Conservation (phyloP, 2,888 invertebrate genomes). For the Latrodectus elegans region DNA sequence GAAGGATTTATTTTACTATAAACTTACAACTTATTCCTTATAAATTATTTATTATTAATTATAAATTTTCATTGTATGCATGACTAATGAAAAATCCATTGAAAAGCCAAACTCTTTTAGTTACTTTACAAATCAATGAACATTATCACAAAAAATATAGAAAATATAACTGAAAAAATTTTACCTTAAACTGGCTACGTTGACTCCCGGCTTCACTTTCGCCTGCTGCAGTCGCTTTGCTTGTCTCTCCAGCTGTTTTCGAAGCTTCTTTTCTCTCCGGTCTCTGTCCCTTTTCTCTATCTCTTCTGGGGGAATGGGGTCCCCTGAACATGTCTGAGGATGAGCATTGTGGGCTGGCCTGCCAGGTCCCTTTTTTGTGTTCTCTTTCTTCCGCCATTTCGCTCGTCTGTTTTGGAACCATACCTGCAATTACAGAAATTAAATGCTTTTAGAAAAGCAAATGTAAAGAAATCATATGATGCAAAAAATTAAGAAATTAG, state of each 20-base stretch:
- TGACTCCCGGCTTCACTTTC: slow-evolving; percentile 70
- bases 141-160: too few species aligned
- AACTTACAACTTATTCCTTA: too few species aligned
- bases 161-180: not conserved
- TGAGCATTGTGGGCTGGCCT: slow-evolving; percentile 98
- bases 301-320: slow-evolving; percentile 91
- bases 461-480: not conserved
- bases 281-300: slow-evolving; percentile 75
- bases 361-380: slow-evolving; percentile 98
- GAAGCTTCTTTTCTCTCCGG: slow-evolving; percentile 79
- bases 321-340: slow-evolving; percentile 97
- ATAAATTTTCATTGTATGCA: too few species aligned
- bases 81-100: too few species aligned
- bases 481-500: not conserved
- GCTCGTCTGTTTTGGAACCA: slow-evolving; percentile 99
- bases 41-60: too few species aligned
- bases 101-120: too few species aligned
- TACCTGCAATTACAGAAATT: slow-evolving; percentile 82
- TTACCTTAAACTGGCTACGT: slow-evolving; percentile 64
- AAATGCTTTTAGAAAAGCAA: too few species aligned
- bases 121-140: too few species aligned
- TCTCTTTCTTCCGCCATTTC: slow-evolving; percentile 99
- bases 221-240: slow-evolving; percentile 84
- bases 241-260: slow-evolving; percentile 92
- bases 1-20: too few species aligned